These are phyloP conservation scores for Habrosyne pyritoides DNA, from an alignment of 2,888 invertebrate species.

Conservation along the genomic window DNA sequence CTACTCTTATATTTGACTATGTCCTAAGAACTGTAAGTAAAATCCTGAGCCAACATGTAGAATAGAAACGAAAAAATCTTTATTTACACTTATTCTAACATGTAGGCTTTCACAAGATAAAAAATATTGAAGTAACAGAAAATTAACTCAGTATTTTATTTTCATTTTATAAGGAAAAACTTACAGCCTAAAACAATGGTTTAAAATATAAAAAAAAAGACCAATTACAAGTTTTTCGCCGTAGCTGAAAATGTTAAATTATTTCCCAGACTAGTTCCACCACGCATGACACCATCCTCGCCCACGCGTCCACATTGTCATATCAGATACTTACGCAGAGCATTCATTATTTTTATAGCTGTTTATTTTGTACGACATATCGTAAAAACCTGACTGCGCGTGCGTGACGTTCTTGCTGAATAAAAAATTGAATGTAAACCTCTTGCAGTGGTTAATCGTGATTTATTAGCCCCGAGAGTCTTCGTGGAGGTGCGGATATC, in stretches of 20 bases:
- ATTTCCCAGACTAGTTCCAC: constrained; percentile 15
- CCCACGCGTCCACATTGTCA: constrained; percentile 51
- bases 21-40: no score
- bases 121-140: no score
- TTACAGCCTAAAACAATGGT: no score
- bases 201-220: no score
- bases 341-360: constrained; percentile 59
- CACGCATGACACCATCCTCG: constrained; percentile 38
- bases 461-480: not conserved
- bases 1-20: no score
- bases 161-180: no score
- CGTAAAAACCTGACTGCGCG: constrained; percentile 34
- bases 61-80: no score
- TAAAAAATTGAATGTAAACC: constrained; percentile 23
- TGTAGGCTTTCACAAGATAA: no score
- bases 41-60: no score
- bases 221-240: no score
- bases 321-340: constrained; percentile 40
- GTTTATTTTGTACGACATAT: constrained; percentile 47
- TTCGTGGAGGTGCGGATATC: not conserved
- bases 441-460: constrained; percentile 1
- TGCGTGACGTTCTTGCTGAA: constrained; percentile 28
- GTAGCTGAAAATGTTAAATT: not conserved
- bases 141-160: no score
- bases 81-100: no score